Evolutionary conservation across 2,113 vertebrate species (phyloP).

Genomic region (Crotophaga sulcirostris): DNA sequence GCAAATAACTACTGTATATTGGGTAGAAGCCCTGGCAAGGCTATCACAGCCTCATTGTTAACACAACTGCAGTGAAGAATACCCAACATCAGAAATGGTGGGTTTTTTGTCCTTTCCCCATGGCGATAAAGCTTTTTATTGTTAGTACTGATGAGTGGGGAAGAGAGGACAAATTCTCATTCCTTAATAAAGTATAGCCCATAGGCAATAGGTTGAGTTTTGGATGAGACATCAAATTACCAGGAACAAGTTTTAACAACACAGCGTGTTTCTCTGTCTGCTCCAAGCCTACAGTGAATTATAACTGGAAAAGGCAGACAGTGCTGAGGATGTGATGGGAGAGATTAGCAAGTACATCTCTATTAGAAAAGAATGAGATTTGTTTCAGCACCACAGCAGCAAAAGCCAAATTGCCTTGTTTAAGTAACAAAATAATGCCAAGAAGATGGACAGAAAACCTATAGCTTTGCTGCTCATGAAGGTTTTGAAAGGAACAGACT

Average conservation of each 20-base stretch:
- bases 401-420: slow-evolving; percentile 34
- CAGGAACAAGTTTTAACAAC: neutral
- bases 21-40: neutral
- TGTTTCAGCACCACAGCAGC: neutral
- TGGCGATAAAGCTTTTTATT: neutral
- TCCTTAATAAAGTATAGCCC: neutral
- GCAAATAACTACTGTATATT: neutral
- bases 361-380: slow-evolving; percentile 34
- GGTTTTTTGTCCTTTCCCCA: neutral
- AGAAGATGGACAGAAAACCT: slow-evolving; percentile 38
- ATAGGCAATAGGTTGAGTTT: neutral
- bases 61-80: neutral
- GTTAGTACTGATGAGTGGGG: neutral
- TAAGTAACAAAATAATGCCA: slow-evolving; percentile 37
- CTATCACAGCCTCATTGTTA: neutral
- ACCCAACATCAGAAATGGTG: neutral
- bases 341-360: slow-evolving; percentile 31
- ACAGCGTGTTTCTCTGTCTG: neutral
- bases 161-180: neutral
- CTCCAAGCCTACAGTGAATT: slow-evolving; percentile 9
- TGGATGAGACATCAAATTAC: neutral
- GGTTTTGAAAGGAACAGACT: neutral
- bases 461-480: neutral
- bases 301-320: slow-evolving; percentile 2
- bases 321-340: neutral